Percentiles rank a stretch among this genome's conserved stretches.
These are phyloP conservation scores for Scarus forsteni DNA, from an alignment of 2,797 vertebrate genomes.

Conservation along the genomic window DNA sequence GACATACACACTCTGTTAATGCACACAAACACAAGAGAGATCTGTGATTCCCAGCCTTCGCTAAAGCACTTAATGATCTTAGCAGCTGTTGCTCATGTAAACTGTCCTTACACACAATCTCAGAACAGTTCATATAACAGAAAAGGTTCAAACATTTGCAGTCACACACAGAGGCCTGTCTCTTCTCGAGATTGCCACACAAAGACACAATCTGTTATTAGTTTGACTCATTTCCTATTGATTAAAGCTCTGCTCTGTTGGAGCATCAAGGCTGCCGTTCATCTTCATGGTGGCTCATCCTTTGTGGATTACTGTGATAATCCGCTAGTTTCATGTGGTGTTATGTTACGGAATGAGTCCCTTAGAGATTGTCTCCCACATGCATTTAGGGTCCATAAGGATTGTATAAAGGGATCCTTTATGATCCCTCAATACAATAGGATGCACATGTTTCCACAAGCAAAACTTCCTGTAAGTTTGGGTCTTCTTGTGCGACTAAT, in stretches of 20 bases:
- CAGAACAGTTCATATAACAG: too few species aligned
- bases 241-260: constrained; percentile 19
- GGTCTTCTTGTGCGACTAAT: constrained; percentile 55
- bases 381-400: constrained; percentile 26
- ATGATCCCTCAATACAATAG: constrained; percentile 53
- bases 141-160: neutral
- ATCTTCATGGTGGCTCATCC: constrained; percentile 23
- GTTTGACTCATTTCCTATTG: constrained; percentile 33
- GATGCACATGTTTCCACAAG: constrained; percentile 66
- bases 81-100: constrained; percentile 84
- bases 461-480: constrained; percentile 35
- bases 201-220: constrained; percentile 44
- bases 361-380: constrained; percentile 23
- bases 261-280: constrained; percentile 34
- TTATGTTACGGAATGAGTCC: constrained; percentile 46
- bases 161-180: too few species aligned
- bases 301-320: constrained; percentile 40
- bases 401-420: constrained; percentile 9
- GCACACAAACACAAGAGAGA: constrained; percentile 42
- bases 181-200: constrained; percentile 7
- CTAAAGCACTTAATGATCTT: constrained; percentile 76
- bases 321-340: constrained; percentile 32
- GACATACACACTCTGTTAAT: constrained; percentile 40
- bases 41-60: constrained; percentile 56
- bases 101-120: constrained; percentile 29